A percentile compares a stretch with the other conserved stretches of the same genome.
These are phyloP conservation scores for Ecdyonurus torrentis DNA, from an alignment of 2,888 invertebrate species.

Conservation along the genomic window DNA sequence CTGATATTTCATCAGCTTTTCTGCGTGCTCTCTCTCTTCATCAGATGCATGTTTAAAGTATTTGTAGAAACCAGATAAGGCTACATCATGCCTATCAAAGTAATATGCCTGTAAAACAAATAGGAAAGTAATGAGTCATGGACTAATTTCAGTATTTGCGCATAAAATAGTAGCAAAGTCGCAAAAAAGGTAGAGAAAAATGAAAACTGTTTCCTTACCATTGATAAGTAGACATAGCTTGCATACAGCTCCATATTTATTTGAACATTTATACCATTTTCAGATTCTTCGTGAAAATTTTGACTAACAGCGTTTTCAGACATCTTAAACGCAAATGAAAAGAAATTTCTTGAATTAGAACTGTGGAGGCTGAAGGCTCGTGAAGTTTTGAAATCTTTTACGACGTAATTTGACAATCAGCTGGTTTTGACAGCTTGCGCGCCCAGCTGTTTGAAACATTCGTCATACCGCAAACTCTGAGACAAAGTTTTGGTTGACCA, in stretches of 20 bases:
- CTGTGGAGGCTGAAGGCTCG: no score
- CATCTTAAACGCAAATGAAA: no score
- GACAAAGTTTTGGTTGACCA: no score
- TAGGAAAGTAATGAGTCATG: neutral
- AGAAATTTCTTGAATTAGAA: no score
- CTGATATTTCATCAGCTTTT: conserved; percentile 50
- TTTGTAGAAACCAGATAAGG: conserved; percentile 45
- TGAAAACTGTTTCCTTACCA: conserved; percentile 40
- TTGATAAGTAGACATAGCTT: conserved; percentile 53
- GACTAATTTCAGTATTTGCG: neutral
- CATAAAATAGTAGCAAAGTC: no score
- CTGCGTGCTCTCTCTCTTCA: conserved; percentile 68
- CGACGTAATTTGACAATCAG: neutral
- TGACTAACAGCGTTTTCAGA: conserved; percentile 27
- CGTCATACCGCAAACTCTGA: no score
- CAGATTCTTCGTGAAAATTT: conserved; percentile 46
- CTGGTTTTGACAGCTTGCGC: neutral
- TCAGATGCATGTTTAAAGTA: conserved; percentile 59
- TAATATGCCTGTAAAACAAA: conserved; percentile 43
- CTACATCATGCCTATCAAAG: conserved; percentile 69
- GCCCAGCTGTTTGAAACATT: no score
- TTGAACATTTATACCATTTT: conserved; percentile 48
- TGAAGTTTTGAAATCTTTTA: neutral
- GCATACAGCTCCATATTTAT: conserved; percentile 58
- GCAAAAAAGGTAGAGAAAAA: no score